Evolutionary conservation across 2,888 invertebrate genomes (phyloP), one percentile per base, ranked within the genome.

Genomic region (Choreutis nemorana): DNA sequence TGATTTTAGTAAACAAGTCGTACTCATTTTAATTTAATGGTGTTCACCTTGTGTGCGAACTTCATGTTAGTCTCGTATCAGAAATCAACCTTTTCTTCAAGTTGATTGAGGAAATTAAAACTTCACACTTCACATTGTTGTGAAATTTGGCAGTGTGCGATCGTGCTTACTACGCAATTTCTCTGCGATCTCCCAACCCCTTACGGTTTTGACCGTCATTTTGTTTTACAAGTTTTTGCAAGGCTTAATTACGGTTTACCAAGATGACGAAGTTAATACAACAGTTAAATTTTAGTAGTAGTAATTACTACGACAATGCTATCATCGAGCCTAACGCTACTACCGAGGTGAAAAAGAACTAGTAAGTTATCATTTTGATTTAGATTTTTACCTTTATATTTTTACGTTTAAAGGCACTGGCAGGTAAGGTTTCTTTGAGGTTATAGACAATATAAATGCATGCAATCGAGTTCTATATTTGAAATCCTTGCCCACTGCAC

Each of bases 271-370:
- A 78, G 72, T 65, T 79, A 55, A 59, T 79, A 61, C 73, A 73
- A 60, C 77, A 77, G 52, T 77, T 79, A 70, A 68, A 63, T 59
- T 79, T 77, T 75, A 78, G 73, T 73, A 79, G 72, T 78, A 78
- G 67, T 77, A 73, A 60, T 56, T 72, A 64, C 53, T 66, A 61
- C 50, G 68, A 67, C 44, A 53, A 60, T 39, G 61, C 58, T 39
- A 51, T 55, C 26, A 45, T 64, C 25, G 63, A 65, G 41, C 62
- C 63, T 29, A 46, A 50, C 36, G 43, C 52, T 26, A n/a, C n/a
- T n/a, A 50, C 44, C 32, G 60, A 66, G 50, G 58, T 58, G 42
- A 63, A 67, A 39, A 52, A 26, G 33, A 48, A 55, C 50, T 49
- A 44, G 68, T 71, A 39, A 71, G 73, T 71, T n/a, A n/a, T n/a